Evolutionary conservation across 2,888 invertebrate species (phyloP).

Genomic region (Polyploca ridens): DNA sequence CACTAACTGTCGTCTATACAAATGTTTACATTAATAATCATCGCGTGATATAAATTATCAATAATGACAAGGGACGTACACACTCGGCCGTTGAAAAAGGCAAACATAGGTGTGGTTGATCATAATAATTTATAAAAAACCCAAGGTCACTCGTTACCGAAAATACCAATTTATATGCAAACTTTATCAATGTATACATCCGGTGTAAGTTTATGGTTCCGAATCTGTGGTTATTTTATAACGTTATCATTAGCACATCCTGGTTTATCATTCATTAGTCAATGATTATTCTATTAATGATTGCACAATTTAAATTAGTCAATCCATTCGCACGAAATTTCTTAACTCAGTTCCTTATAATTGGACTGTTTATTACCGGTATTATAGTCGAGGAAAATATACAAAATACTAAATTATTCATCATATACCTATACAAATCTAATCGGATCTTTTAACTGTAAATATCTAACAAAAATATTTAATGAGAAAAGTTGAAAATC

Average conservation of each 20-base stretch:
- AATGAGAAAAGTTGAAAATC: no score
- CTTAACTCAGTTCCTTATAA: background rate
- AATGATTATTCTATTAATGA: constrained; percentile 45
- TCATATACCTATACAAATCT: no score
- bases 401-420: no score
- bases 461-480: no score
- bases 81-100: constrained; percentile 61
- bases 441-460: no score
- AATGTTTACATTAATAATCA: constrained; percentile 64
- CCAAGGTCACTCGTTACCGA: constrained; percentile 37
- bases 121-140: constrained; percentile 41
- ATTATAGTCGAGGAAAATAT: background rate
- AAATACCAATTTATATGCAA: constrained; percentile 42
- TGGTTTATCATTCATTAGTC: constrained; percentile 68
- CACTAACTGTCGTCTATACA: constrained; percentile 51
- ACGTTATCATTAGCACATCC: constrained; percentile 61
- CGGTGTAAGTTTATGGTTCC: constrained; percentile 47
- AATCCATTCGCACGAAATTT: background rate
- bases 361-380: background rate
- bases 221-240: constrained; percentile 53
- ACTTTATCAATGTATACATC: constrained; percentile 57
- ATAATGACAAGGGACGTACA: constrained; percentile 59
- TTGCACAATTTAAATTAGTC: constrained; percentile 17
- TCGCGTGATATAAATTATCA: constrained; percentile 62
- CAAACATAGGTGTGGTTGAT: constrained; percentile 63